A percentile compares a stretch with the other conserved stretches of the same genome.
Conservation (phyloP, 2,888 invertebrate genomes). For the Anthrax anthrax region DNA sequence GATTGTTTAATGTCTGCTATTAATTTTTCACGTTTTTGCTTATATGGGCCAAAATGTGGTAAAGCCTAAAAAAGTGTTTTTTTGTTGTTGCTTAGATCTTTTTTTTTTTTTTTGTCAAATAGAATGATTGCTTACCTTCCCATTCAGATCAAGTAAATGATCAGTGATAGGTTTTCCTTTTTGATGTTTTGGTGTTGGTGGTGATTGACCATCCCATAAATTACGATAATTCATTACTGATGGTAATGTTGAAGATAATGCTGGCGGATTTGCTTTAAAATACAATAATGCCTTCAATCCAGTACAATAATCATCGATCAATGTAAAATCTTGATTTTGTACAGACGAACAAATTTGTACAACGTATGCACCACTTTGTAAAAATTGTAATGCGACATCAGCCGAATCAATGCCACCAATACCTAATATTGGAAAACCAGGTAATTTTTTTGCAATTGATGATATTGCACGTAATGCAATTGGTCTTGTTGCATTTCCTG, state of each 20-base stretch:
- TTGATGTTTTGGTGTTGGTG: conserved; percentile 79
- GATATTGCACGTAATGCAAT: conserved; percentile 87
- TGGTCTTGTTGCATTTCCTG: conserved; percentile 88
- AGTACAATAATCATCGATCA: conserved; percentile 87
- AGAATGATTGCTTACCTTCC: conserved; percentile 42
- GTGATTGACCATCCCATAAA: conserved; percentile 91
- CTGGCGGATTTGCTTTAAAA: conserved; percentile 49
- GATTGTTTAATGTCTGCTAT: conserved; percentile 36
- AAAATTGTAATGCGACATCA: conserved; percentile 85
- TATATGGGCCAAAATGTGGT: conserved; percentile 82
- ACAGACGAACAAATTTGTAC: conserved; percentile 93
- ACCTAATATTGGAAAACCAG: conserved; percentile 84
- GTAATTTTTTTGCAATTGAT: conserved; percentile 66
- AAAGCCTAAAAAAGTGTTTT: conserved; percentile 43
- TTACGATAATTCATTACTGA: too few relatives aligned
- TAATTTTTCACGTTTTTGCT: conserved; percentile 52
- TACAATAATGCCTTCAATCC: conserved; percentile 80
- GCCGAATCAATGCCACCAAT: conserved; percentile 97
- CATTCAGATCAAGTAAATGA: conserved; percentile 47
- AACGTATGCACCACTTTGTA: conserved; percentile 83
- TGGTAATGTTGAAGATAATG: conserved; percentile 40
- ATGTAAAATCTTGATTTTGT: conserved; percentile 96
- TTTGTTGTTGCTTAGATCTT: not conserved
- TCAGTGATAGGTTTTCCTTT: conserved; percentile 80
- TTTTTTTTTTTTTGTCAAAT: not conserved